Base-by-base conservation (phyloP, 1,140 invertebrate genomes). In the Drosophila punjabiensis region DNA sequence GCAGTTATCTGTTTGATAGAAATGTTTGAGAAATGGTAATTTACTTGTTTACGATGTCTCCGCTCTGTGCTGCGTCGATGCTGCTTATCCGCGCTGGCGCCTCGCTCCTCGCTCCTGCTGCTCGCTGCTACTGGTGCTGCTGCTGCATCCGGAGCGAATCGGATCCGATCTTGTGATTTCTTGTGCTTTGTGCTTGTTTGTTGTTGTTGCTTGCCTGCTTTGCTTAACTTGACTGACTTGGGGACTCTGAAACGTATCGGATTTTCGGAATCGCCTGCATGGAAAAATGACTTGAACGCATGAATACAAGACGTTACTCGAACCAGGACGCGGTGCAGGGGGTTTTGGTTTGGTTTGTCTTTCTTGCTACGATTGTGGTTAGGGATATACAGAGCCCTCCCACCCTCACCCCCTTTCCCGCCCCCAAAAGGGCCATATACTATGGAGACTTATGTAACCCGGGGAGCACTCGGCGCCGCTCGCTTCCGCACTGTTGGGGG, bases 261-360 rank as follows among this genome's bases (percentile, higher is more conserved):
- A 84, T 89, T 62, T 82, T 77, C 74, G 88, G 64, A 67, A 64
- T 67, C 64, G 88, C 91, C 91, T 92, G 91, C 81, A 84, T 92
- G 87, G 87, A 91, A 92, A 91, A 92, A 92, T 92, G 91, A 92
- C 91, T 92, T 92, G 88, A 92, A 92, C 91, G 91, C 91, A 92
- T 92, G 91, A 92, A 92, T 92, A 92, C 86, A 90, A 90, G 83
- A 90, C 87, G 86, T 81, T 91, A 90, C 87, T 86, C 79, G 71
- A 65, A 89, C 82, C 86, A 75, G 85, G 79, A 77, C 73, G 87
- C 70, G 75, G 86, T 90, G 86, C 86, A 91, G 69, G 82, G 86
- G 67, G 52, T 47, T 69, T 79, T 85, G 77, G 41, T 58, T 24
- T 24, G 24, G 48, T 63, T 75, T 88, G 63, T 76, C 53, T 79